phyloP scores from a whole-genome alignment of 2,113 vertebrate species.

The Myrmophylax atrothorax region DNA sequence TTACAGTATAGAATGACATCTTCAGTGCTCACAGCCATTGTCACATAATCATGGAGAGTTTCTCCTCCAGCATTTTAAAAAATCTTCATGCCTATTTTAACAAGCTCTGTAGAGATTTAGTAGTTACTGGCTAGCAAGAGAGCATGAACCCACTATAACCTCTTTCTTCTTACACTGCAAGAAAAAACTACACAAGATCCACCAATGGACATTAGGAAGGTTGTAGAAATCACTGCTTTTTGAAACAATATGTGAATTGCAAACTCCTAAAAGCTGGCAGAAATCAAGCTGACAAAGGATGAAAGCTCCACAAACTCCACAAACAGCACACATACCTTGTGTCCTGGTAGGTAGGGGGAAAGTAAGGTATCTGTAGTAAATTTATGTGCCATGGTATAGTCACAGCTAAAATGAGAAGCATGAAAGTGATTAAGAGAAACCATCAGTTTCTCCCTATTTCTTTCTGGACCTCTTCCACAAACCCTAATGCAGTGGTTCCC shows the following conservation, averaged over 20 bases:
- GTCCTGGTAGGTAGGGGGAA: too few relatives aligned
- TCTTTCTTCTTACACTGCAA: not conserved
- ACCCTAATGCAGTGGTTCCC: not conserved
- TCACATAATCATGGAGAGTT: not conserved
- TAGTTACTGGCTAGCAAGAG: not conserved
- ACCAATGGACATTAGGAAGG: not conserved
- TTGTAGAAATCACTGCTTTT: not conserved
- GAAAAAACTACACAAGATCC: not conserved
- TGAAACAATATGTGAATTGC: not conserved
- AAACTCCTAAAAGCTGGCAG: not conserved
- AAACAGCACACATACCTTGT: not conserved
- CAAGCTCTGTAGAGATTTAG: not conserved
- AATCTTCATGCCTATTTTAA: not conserved
- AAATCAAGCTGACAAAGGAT: not conserved
- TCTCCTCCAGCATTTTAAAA: not conserved
- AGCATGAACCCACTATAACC: not conserved
- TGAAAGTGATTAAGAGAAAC: not conserved
- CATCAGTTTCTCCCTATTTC: not conserved
- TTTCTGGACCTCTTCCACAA: not conserved
- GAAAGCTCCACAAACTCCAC: not conserved
- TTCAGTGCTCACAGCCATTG: not conserved
- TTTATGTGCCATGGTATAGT: not conserved
- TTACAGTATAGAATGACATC: not conserved
- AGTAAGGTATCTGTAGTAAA: not conserved
- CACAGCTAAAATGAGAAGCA: not conserved